phyloP scores from a whole-genome alignment of 2,888 invertebrate species.

The Xanthorhoe spadicearia region DNA sequence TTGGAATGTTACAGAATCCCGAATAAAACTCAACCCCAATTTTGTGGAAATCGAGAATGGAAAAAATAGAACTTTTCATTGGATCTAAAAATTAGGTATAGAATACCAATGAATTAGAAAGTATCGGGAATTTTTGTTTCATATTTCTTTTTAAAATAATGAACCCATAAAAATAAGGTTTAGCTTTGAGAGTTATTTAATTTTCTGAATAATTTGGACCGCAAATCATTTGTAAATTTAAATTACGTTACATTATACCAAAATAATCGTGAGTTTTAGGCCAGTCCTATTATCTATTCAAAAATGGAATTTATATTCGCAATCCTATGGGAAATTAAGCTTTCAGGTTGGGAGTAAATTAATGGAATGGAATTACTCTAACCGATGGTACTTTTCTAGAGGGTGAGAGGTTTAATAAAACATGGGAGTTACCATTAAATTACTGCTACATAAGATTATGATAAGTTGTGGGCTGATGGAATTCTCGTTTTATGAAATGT shows the following conservation, averaged over 20 bases:
- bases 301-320: slow-evolving; percentile 46
- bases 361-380: slow-evolving; percentile 46
- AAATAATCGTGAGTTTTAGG: slow-evolving; percentile 39
- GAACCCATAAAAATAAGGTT: too few species aligned
- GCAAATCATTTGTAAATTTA: slow-evolving; percentile 24
- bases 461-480: slow-evolving; percentile 40
- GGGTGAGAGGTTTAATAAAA: slow-evolving; percentile 50
- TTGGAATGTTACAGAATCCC: slow-evolving; percentile 43
- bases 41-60: too few species aligned
- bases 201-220: slow-evolving; percentile 11
- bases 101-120: too few species aligned
- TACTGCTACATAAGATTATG: slow-evolving; percentile 48
- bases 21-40: slow-evolving; percentile 10
- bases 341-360: slow-evolving; percentile 44
- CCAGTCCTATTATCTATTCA: slow-evolving; percentile 44
- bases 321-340: slow-evolving; percentile 46
- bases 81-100: too few species aligned
- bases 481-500: slow-evolving; percentile 25
- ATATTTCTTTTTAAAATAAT: too few species aligned
- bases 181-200: neutral
- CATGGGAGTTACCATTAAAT: slow-evolving; percentile 45
- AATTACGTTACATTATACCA: slow-evolving; percentile 21
- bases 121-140: neutral
- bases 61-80: too few species aligned
- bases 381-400: slow-evolving; percentile 43